Percentiles rank a stretch among this genome's conserved stretches.
Conservation (phyloP, 2,113 vertebrate genomes). For the Neopipo cinnamomea region DNA sequence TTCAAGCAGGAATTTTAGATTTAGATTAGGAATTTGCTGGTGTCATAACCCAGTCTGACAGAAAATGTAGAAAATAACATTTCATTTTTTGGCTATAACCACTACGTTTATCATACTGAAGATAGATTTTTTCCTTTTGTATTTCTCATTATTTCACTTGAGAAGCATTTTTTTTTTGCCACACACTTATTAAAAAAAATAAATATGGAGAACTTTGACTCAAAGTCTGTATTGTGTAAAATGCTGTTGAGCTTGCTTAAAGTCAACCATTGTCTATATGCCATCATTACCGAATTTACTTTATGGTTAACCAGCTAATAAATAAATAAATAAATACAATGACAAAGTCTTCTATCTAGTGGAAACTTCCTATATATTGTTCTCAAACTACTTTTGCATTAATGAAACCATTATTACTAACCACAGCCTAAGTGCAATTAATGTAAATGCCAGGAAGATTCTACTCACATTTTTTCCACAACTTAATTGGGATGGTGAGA, state of each 20-base stretch:
- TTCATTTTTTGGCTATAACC: neutral
- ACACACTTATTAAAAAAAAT: neutral
- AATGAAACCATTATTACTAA: neutral
- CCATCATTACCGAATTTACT: neutral
- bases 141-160: neutral
- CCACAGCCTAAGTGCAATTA: constrained; percentile 4
- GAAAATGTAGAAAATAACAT: neutral
- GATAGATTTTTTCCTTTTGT: neutral
- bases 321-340: neutral
- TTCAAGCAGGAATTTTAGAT: neutral
- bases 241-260: neutral
- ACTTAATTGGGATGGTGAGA: constrained; percentile 41
- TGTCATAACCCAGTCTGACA: too few relatives aligned
- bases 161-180: neutral
- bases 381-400: constrained; percentile 32
- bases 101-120: neutral
- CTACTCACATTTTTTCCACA: neutral
- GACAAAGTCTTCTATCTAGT: neutral
- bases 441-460: constrained; percentile 27
- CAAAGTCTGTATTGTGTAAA: neutral
- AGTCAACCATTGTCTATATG: neutral
- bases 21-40: neutral
- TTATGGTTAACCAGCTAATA: neutral
- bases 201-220: neutral
- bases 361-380: neutral